Percentiles rank a stretch among this genome's conserved stretches.
These are phyloP conservation scores for Unio pictorum DNA, from an alignment of 2,888 invertebrate species.

Conservation along the genomic window DNA sequence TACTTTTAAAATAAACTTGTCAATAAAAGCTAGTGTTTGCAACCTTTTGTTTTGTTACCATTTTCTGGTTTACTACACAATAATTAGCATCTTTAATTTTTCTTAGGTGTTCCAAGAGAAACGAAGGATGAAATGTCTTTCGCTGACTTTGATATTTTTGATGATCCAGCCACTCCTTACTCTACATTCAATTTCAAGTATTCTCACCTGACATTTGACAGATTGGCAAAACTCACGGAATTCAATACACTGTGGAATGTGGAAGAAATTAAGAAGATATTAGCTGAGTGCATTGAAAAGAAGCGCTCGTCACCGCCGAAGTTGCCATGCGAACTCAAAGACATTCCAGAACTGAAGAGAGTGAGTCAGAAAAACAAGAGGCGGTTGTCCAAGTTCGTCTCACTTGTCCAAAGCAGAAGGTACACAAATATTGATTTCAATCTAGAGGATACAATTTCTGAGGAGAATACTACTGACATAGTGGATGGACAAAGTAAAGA, in stretches of 20 bases:
- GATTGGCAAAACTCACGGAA: constrained; percentile 71
- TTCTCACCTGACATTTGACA: constrained; percentile 68
- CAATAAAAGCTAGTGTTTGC: not conserved
- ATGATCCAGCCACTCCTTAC: constrained; percentile 70
- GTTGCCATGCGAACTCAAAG: constrained; percentile 39
- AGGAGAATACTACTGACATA: constrained; percentile 14
- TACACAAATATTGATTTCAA: constrained; percentile 15
- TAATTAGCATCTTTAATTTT: constrained; percentile 4
- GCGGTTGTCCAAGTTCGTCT: constrained; percentile 35
- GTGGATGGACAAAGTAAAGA: not conserved
- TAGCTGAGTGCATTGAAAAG: constrained; percentile 58
- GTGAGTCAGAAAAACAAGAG: constrained; percentile 47
- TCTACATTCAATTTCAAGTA: constrained; percentile 73
- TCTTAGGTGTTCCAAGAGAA: constrained; percentile 68
- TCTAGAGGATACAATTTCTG: constrained; percentile 6
- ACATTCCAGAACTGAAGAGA: constrained; percentile 43
- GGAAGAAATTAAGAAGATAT: constrained; percentile 65
- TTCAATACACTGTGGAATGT: constrained; percentile 71
- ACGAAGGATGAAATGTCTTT: constrained; percentile 71
- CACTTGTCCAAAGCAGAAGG: constrained; percentile 27
- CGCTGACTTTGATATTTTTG: constrained; percentile 72
- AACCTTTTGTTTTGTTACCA: not conserved
- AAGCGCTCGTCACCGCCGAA: constrained; percentile 44
- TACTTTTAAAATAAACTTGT: not conserved
- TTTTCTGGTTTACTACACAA: not conserved